Percentiles rank a stretch among this genome's conserved stretches.
phyloP scores from a whole-genome alignment of 1,140 invertebrate species.

The Tetramorium alpestre region DNA sequence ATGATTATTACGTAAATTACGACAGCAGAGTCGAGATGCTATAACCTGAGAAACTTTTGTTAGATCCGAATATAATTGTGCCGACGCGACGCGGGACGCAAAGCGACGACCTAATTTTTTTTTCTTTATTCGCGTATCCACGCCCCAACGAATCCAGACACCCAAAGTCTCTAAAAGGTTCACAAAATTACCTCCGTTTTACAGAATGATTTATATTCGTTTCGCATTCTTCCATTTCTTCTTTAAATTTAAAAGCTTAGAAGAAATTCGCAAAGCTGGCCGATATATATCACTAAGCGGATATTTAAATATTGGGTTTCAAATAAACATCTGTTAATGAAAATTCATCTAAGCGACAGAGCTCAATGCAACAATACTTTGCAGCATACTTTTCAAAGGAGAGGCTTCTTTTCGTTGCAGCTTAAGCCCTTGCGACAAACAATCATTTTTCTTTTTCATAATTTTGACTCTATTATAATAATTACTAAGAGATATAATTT shows the following conservation, averaged over 20 bases:
- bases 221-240: slow-evolving; percentile 33
- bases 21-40: background rate
- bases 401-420: background rate
- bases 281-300: background rate
- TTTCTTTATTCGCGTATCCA: background rate
- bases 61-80: slow-evolving; percentile 14
- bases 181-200: slow-evolving; percentile 44
- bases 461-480: background rate
- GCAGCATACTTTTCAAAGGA: background rate
- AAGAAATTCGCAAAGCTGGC: slow-evolving; percentile 6
- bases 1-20: background rate
- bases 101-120: slow-evolving; percentile 42
- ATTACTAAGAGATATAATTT: background rate
- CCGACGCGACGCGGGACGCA: background rate
- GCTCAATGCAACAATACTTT: background rate
- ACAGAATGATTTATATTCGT: slow-evolving; percentile 49
- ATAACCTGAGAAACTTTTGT: background rate
- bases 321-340: background rate
- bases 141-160: slow-evolving; percentile 5
- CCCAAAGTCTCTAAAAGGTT: slow-evolving; percentile 38
- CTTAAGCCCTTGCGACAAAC: background rate
- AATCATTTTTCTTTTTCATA: background rate
- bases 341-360: slow-evolving; percentile 1
- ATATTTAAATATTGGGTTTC: background rate
- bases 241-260: slow-evolving; percentile 6